These are phyloP conservation scores for Anoplolepis gracilipes DNA, from an alignment of 1,140 invertebrate species.

Conservation along the genomic window DNA sequence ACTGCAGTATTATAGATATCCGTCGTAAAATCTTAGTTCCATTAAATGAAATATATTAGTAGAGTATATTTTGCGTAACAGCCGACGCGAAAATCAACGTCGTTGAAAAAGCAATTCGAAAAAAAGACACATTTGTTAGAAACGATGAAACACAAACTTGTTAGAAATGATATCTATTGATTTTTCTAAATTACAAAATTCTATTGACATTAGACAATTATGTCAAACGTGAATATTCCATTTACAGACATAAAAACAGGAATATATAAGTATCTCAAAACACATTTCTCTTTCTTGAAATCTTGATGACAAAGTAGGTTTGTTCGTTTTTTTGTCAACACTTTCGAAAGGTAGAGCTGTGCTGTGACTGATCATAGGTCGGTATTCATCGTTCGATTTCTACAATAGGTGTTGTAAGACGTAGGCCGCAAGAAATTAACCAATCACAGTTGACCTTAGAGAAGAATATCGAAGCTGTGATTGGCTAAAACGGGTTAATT, in stretches of 20 bases:
- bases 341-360: too few species aligned
- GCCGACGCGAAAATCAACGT: neutral
- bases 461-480: too few species aligned
- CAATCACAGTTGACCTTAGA: too few species aligned
- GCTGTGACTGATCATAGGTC: too few species aligned
- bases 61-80: neutral
- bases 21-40: neutral
- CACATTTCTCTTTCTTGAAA: neutral
- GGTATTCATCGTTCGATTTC: too few species aligned
- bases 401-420: too few species aligned
- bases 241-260: neutral
- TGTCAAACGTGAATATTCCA: neutral
- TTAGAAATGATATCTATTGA: neutral
- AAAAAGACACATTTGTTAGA: neutral
- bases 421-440: too few species aligned
- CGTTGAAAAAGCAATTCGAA: neutral
- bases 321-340: too few species aligned
- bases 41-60: neutral
- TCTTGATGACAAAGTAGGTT: too few species aligned
- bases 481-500: too few species aligned
- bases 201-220: neutral
- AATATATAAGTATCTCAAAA: neutral
- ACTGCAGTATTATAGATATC: neutral
- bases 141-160: too few species aligned
- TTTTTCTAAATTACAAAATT: conserved; percentile 10